phyloP scores from a whole-genome alignment of 2,113 vertebrate species.

The Synodontis membranacea region DNA sequence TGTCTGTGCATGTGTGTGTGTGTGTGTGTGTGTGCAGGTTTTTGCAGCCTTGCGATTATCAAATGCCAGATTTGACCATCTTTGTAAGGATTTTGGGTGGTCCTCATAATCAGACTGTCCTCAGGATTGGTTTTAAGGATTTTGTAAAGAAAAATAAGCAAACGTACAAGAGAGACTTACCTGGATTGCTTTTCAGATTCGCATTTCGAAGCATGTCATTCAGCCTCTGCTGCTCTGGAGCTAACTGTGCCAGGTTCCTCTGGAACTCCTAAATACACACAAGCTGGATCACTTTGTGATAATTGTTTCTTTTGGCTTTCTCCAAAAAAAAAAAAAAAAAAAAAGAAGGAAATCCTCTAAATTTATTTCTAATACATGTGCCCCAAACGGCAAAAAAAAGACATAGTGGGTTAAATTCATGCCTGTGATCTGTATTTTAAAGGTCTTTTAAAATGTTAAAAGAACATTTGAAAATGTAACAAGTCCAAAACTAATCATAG shows the following conservation, averaged over 20 bases:
- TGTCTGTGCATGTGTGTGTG: too few species aligned
- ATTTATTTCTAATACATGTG: not conserved
- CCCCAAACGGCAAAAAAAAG: not conserved
- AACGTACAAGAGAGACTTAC: too few species aligned
- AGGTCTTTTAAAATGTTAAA: too few species aligned
- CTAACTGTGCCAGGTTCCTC: conserved; percentile 82
- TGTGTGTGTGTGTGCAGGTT: too few species aligned
- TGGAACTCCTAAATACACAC: conserved; percentile 82
- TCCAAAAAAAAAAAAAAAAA: not conserved
- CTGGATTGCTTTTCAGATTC: conserved; percentile 72
- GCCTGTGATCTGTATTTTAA: not conserved
- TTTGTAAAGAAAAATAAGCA: not conserved
- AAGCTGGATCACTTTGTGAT: not conserved
- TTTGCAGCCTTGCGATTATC: too few species aligned
- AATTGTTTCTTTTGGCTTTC: not conserved
- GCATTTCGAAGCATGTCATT: conserved; percentile 83
- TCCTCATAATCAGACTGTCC: too few species aligned
- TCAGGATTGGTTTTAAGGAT: too few species aligned
- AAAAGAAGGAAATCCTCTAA: not conserved
- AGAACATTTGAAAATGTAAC: not conserved
- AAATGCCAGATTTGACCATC: too few species aligned
- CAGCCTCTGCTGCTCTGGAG: conserved; percentile 86
- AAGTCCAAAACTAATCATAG: not conserved
- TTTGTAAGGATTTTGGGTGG: too few species aligned
- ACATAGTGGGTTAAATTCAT: not conserved